These are phyloP conservation scores for Struthidea cinerea DNA, from an alignment of 2,113 vertebrate species.

Conservation along the genomic window DNA sequence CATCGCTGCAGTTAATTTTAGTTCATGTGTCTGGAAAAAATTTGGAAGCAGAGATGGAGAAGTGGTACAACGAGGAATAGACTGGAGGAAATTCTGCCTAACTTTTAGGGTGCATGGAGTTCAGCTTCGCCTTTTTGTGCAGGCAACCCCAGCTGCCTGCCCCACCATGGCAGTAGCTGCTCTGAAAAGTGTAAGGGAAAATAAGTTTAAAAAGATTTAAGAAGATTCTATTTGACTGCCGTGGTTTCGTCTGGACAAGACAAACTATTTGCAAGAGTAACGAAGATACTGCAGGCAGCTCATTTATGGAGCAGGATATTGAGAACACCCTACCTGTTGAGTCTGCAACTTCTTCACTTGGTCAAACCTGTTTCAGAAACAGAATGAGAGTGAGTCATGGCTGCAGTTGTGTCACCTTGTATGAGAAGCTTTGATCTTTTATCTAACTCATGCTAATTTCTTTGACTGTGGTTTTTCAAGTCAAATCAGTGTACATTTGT, in stretches of 20 bases:
- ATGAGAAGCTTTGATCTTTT: slow-evolving; percentile 8
- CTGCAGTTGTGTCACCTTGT: neutral
- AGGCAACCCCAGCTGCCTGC: neutral
- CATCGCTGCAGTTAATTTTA: neutral
- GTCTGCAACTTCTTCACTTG: neutral
- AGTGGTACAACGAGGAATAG: neutral
- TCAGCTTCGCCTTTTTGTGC: neutral
- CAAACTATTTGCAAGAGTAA: neutral
- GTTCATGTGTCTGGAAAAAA: neutral
- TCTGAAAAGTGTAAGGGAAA: neutral
- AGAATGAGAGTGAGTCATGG: neutral
- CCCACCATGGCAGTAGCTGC: neutral
- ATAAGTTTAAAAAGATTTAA: neutral
- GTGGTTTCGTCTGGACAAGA: neutral
- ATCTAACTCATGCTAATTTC: neutral
- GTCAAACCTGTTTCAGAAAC: neutral
- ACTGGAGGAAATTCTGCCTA: neutral
- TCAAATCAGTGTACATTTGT: neutral
- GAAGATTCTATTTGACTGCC: neutral
- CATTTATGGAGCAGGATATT: neutral
- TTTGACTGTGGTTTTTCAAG: neutral
- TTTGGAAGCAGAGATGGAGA: neutral
- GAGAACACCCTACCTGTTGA: neutral
- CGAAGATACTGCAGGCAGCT: neutral
- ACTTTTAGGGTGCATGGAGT: neutral